A percentile compares a stretch with the other conserved stretches of the same genome.
Evolutionary conservation across 2,113 vertebrate genomes (phyloP).

Genomic region (Aspidoscelis tigris): DNA sequence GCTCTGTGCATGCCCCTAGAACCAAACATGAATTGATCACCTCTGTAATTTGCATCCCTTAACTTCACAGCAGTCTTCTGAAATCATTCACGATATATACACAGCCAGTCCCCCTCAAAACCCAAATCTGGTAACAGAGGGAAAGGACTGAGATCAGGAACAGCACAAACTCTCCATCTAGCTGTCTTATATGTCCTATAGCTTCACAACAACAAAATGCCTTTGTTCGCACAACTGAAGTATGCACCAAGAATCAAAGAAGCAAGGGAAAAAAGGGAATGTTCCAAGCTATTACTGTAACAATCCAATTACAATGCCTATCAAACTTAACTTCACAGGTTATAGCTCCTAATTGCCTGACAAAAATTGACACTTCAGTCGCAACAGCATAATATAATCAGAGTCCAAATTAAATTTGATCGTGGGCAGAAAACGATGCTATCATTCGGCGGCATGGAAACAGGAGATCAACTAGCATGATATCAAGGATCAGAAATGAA

Average conservation of each 20-base stretch:
- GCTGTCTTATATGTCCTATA: conserved; percentile 70
- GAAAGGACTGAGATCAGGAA: conserved; percentile 37
- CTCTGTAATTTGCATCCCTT: background rate
- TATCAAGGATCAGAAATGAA: conserved; percentile 98
- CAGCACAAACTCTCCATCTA: conserved; percentile 65
- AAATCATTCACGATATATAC: conserved; percentile 29
- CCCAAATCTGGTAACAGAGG: conserved; percentile 31
- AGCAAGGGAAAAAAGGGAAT: conserved; percentile 83
- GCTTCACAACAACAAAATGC: conserved; percentile 77
- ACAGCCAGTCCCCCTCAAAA: conserved; percentile 45
- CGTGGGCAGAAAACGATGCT: conserved; percentile 98
- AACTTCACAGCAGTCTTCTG: conserved; percentile 21
- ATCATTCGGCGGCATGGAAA: conserved; percentile 92
- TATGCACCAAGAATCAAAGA: conserved; percentile 84
- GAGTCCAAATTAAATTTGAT: conserved; percentile 99
- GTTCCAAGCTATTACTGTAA: conserved; percentile 96
- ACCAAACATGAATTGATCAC: background rate
- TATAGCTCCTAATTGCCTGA: conserved; percentile 99
- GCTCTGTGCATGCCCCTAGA: too few relatives aligned
- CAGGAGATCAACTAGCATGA: conserved; percentile 95
- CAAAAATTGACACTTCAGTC: conserved; percentile 99
- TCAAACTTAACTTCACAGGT: conserved; percentile 99
- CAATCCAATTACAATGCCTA: conserved; percentile 99
- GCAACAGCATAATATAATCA: conserved; percentile 99
- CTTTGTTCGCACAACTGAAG: conserved; percentile 80